These are phyloP conservation scores for Grapholita molesta DNA, from an alignment of 1,140 invertebrate species.

Conservation along the genomic window DNA sequence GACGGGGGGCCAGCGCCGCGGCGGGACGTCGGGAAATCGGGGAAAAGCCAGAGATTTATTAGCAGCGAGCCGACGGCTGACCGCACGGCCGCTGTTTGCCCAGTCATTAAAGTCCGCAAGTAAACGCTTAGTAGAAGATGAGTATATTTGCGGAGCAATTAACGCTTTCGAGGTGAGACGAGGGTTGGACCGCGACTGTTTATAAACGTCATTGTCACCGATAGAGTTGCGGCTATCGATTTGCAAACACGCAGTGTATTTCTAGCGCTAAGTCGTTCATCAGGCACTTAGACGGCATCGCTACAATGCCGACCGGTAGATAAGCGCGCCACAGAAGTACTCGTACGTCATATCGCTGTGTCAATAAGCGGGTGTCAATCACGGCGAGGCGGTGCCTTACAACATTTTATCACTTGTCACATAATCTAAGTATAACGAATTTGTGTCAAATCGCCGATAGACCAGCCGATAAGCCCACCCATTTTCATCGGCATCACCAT, in stretches of 20 bases:
- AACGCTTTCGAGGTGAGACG: slow-evolving; percentile 64
- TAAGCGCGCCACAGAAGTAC: slow-evolving; percentile 55
- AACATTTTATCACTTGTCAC: slow-evolving; percentile 69
- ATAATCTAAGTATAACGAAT: slow-evolving; percentile 73
- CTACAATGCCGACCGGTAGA: slow-evolving; percentile 51
- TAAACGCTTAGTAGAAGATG: slow-evolving; percentile 69
- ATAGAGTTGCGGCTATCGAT: slow-evolving; percentile 6
- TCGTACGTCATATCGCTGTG: slow-evolving; percentile 54
- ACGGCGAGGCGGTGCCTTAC: slow-evolving; percentile 68
- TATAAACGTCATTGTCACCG: slow-evolving; percentile 37
- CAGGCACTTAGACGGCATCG: slow-evolving; percentile 37
- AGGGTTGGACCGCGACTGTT: slow-evolving; percentile 60
- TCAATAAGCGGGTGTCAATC: slow-evolving; percentile 70
- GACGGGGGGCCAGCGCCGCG: slow-evolving; percentile 42
- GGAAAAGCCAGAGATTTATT: slow-evolving; percentile 73
- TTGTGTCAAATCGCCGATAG: slow-evolving; percentile 73
- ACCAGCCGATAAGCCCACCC: slow-evolving; percentile 69
- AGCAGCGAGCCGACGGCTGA: slow-evolving; percentile 53
- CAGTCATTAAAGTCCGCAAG: slow-evolving; percentile 71
- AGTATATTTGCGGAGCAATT: slow-evolving; percentile 74
- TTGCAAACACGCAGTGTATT: slow-evolving; percentile 30
- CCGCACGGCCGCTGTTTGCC: slow-evolving; percentile 59
- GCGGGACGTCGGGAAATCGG: slow-evolving; percentile 66
- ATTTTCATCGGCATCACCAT: slow-evolving; percentile 43
- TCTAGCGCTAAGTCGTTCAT: slow-evolving; percentile 29